Conservation (phyloP, 1,140 invertebrate species). For the Atta cephalotes region DNA sequence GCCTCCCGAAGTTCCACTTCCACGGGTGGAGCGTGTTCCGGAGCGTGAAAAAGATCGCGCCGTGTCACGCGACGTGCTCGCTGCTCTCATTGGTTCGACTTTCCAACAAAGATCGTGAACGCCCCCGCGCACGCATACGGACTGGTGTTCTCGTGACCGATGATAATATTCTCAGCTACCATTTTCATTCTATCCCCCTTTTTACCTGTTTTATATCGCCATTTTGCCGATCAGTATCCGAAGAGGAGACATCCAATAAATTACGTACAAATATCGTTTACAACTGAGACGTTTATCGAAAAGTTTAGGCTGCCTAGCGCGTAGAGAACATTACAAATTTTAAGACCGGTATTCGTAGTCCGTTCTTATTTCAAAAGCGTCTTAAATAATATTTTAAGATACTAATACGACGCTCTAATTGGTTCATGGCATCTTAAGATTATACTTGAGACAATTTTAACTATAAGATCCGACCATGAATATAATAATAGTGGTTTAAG, state of each 20-base stretch:
- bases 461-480: too few relatives aligned
- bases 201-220: conserved; percentile 52
- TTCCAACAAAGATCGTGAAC: conserved; percentile 71
- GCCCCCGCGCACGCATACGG: conserved; percentile 74
- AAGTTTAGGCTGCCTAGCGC: background rate
- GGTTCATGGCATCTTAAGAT: too few relatives aligned
- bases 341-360: too few relatives aligned
- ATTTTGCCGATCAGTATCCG: conserved; percentile 56
- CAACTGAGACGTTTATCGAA: background rate
- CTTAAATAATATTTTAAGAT: too few relatives aligned
- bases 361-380: too few relatives aligned
- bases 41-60: conserved; percentile 75
- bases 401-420: too few relatives aligned
- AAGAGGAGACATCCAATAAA: conserved; percentile 40
- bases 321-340: background rate
- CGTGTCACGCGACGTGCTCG: conserved; percentile 73
- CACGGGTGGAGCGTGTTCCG: conserved; percentile 71
- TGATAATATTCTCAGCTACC: conserved; percentile 75
- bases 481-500: too few relatives aligned
- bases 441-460: too few relatives aligned
- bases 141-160: conserved; percentile 73
- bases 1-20: conserved; percentile 31
- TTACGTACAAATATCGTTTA: conserved; percentile 45
- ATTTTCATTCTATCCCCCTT: conserved; percentile 64
- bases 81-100: conserved; percentile 73